phyloP scores from a whole-genome alignment of 2,113 vertebrate genomes.

The Benitochromis conjunctus region DNA sequence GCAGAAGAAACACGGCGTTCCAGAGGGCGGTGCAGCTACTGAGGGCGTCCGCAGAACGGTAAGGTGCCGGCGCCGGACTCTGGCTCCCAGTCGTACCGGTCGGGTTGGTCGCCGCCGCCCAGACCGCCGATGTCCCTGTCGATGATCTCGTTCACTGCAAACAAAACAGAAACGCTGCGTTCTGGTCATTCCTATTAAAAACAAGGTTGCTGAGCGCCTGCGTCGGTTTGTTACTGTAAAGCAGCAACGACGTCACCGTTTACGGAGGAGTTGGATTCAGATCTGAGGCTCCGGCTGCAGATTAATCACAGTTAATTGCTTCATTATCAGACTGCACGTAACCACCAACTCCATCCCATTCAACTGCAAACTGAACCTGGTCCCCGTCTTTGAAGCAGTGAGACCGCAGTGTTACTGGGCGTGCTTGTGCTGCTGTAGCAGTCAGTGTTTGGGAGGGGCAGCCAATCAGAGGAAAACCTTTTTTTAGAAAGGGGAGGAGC shows the following conservation, averaged over 20 bases:
- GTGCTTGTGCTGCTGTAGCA: not conserved
- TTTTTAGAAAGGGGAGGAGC: not conserved
- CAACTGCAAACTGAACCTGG: not conserved
- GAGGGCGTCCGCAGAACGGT: conserved; percentile 6
- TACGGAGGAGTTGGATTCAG: not conserved
- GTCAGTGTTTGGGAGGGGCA: not conserved
- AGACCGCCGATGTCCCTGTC: conserved; percentile 61
- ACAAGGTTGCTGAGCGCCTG: not conserved
- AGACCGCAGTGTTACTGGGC: not conserved
- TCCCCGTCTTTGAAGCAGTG: not conserved
- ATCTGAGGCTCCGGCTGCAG: not conserved
- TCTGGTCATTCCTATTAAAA: rapidly evolving
- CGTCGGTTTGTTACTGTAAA: not conserved
- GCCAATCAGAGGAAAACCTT: not conserved
- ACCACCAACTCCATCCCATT: rapidly evolving
- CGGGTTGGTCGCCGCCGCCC: not conserved
- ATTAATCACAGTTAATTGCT: not conserved
- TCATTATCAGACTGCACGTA: not conserved
- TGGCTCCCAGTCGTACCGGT: conserved; percentile 31
- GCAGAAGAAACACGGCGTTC: not conserved
- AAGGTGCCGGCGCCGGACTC: not conserved
- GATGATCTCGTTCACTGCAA: conserved; percentile 74
- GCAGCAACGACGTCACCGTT: not conserved
- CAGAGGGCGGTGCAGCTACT: not conserved
- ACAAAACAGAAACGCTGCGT: not conserved